Percentiles rank a stretch among this genome's conserved stretches.
Conservation (phyloP, 2,797 vertebrate genomes). For the Hemibagrus guttatus region DNA sequence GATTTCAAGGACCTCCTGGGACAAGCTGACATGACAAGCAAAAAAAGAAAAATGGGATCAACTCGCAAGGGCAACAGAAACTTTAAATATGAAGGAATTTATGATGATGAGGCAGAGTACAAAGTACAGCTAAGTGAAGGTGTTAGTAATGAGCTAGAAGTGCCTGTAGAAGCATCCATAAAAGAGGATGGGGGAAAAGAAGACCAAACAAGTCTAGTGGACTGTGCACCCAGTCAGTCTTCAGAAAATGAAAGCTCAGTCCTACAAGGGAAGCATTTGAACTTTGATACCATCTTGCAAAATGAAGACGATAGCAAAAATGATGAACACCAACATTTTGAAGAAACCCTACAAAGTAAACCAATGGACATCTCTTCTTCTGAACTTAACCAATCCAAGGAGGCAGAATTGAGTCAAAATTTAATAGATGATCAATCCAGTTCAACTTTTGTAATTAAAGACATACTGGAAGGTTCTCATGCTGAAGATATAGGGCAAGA, state of each 20-base stretch:
- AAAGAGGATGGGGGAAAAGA: conserved; percentile 38
- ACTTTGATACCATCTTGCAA: not conserved
- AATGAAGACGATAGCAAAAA: not conserved
- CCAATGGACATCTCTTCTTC: not conserved
- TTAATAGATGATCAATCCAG: conserved; percentile 4
- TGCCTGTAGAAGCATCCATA: conserved; percentile 19
- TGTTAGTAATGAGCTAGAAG: conserved; percentile 19
- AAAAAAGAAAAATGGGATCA: conserved; percentile 71
- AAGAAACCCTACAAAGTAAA: conserved; percentile 12
- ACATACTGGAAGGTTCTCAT: not conserved
- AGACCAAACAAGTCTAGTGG: not conserved
- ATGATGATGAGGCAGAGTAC: conserved; percentile 16
- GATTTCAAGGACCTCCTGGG: conserved; percentile 3
- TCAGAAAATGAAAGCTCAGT: conserved; percentile 7
- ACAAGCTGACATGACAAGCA: conserved; percentile 39
- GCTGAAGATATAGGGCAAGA: conserved; percentile 4
- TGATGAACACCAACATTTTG: conserved; percentile 25
- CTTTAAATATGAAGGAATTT: conserved; percentile 28
- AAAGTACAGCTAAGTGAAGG: conserved; percentile 31
- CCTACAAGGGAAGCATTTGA: not conserved
- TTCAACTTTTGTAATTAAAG: conserved; percentile 3
- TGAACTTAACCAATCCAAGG: not conserved
- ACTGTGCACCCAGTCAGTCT: not conserved
- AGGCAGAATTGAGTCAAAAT: not conserved
- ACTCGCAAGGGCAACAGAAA: conserved; percentile 58